Percentiles rank a stretch among this genome's conserved stretches.
Conservation (phyloP, 2,113 vertebrate genomes). For the Equus przewalskii region DNA sequence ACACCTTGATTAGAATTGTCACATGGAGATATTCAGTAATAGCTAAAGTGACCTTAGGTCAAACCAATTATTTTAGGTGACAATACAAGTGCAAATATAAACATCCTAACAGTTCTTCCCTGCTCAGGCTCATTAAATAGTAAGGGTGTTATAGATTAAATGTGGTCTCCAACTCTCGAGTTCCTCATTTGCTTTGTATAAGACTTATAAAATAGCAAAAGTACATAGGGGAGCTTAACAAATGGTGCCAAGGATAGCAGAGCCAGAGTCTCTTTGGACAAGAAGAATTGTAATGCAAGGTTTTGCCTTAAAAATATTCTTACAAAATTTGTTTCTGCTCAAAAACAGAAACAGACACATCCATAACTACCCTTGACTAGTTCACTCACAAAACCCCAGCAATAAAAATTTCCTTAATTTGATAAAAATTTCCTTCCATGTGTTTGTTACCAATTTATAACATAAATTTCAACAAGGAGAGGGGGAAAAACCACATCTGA, state of each 20-base stretch:
- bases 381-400: conserved; percentile 9
- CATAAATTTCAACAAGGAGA: background rate
- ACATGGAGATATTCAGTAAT: conserved; percentile 20
- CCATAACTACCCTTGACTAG: background rate
- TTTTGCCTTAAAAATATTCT: background rate
- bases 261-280: background rate
- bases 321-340: background rate
- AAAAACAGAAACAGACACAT: background rate
- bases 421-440: background rate
- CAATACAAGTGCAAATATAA: conserved; percentile 18
- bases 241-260: background rate
- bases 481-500: background rate
- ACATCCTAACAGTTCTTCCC: conserved; percentile 11
- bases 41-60: conserved; percentile 24
- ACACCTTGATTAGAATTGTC: conserved; percentile 13
- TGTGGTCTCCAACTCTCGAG: background rate
- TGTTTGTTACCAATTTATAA: conserved; percentile 10
- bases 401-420: conserved; percentile 8
- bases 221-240: background rate
- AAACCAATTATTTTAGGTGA: conserved; percentile 7
- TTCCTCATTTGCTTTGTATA: background rate
- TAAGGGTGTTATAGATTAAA: background rate
- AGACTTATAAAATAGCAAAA: background rate
- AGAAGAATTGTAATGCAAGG: background rate
- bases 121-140: background rate